phyloP scores from a whole-genome alignment of 2,888 invertebrate genomes.

The Xestia xanthographa region DNA sequence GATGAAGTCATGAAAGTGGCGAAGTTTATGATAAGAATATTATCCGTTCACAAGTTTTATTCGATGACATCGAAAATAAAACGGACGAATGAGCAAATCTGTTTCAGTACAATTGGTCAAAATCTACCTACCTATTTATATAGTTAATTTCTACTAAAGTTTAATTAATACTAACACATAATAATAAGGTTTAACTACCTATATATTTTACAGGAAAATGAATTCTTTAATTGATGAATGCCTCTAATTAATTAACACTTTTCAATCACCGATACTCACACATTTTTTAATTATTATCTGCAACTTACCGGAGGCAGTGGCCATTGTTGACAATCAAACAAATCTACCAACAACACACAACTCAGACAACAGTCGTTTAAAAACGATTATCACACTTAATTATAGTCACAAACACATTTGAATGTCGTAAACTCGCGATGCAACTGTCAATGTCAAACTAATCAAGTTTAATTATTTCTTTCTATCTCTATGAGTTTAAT shows the following conservation, averaged over 20 bases:
- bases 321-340: constrained; percentile 36
- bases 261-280: neutral
- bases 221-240: no score
- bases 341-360: constrained; percentile 1
- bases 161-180: neutral
- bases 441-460: constrained; percentile 1
- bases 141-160: no score
- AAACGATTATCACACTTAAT: constrained; percentile 11
- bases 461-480: no score
- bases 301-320: constrained; percentile 37
- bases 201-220: neutral
- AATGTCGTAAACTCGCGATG: neutral
- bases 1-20: no score
- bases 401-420: constrained; percentile 10
- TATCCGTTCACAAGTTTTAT: no score
- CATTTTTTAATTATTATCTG: neutral
- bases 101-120: neutral
- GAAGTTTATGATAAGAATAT: no score
- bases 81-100: neutral
- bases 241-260: neutral
- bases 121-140: no score
- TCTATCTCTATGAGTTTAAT: no score
- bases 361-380: neutral
- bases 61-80: neutral
- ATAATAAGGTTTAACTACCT: no score